These are phyloP conservation scores for Hyphantria cunea DNA, from an alignment of 1,140 invertebrate genomes.

Conservation along the genomic window DNA sequence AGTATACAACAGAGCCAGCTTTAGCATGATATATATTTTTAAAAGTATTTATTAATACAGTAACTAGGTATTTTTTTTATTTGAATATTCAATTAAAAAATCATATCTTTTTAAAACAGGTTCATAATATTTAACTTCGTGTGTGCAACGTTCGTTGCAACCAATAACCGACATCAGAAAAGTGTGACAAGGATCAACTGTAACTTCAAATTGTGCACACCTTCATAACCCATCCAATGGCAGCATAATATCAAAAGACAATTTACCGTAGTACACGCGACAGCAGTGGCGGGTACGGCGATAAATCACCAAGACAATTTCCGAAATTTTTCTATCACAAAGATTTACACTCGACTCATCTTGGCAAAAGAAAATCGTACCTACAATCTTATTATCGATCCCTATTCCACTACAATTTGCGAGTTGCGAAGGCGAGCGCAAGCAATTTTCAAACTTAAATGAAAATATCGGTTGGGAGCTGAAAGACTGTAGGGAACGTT, in stretches of 20 bases:
- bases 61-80: no score
- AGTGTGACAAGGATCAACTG: constrained; percentile 4
- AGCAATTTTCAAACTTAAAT: constrained; percentile 78
- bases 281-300: constrained; percentile 30
- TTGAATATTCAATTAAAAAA: no score
- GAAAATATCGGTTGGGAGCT: constrained; percentile 66
- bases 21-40: no score
- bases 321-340: constrained; percentile 75
- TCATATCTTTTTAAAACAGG: no score
- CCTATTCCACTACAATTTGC: constrained; percentile 75
- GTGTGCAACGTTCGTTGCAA: no score
- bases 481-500: constrained; percentile 33
- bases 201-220: constrained; percentile 6
- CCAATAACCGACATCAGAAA: background rate
- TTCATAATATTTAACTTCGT: no score
- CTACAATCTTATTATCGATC: constrained; percentile 78
- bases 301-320: constrained; percentile 78
- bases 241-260: constrained; percentile 67
- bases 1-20: no score
- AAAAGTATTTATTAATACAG: no score
- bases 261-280: constrained; percentile 59
- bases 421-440: constrained; percentile 55
- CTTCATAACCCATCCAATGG: constrained; percentile 32
- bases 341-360: constrained; percentile 69
- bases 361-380: constrained; percentile 69